Conservation (phyloP, 2,888 invertebrate genomes). For the Lepeophtheirus nordmannii region DNA sequence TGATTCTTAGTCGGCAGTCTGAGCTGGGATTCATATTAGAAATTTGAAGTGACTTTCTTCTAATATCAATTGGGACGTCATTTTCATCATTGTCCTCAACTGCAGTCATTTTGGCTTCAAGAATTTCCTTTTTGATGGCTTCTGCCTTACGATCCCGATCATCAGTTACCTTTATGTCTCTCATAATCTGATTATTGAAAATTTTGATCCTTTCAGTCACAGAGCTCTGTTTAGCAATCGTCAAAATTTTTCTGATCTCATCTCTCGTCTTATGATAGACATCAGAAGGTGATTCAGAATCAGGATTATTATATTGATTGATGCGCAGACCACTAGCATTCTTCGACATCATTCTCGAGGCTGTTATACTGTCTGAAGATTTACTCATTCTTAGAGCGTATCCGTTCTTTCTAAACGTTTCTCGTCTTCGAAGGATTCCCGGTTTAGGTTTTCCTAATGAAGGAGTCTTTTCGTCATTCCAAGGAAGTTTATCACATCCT, state of each 20-base stretch:
- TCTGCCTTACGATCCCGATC: constrained; percentile 19
- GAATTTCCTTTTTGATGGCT: constrained; percentile 20
- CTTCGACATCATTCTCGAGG: constrained; percentile 18
- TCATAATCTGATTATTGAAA: constrained; percentile 9
- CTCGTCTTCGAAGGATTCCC: constrained; percentile 9
- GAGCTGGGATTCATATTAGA: neutral
- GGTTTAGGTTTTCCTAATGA: neutral
- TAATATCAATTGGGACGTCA: constrained; percentile 16
- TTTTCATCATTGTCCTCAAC: neutral
- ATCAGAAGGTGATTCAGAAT: constrained; percentile 17
- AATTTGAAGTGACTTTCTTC: constrained; percentile 16
- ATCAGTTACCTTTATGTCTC: neutral
- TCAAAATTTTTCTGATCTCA: constrained; percentile 22
- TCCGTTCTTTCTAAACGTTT: constrained; percentile 8
- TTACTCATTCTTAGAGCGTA: constrained; percentile 24
- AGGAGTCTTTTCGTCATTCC: constrained; percentile 3
- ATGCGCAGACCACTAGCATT: constrained; percentile 5
- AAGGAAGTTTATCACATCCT: constrained; percentile 13
- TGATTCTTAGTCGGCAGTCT: constrained; percentile 18
- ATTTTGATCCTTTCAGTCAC: constrained; percentile 21
- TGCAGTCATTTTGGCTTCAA: neutral
- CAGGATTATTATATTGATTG: constrained; percentile 1
- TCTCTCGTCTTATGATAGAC: constrained; percentile 22
- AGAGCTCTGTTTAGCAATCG: constrained; percentile 16
- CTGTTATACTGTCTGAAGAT: constrained; percentile 25